These are phyloP conservation scores for Ibycter americanus DNA, from an alignment of 2,797 vertebrate genomes.

Conservation along the genomic window DNA sequence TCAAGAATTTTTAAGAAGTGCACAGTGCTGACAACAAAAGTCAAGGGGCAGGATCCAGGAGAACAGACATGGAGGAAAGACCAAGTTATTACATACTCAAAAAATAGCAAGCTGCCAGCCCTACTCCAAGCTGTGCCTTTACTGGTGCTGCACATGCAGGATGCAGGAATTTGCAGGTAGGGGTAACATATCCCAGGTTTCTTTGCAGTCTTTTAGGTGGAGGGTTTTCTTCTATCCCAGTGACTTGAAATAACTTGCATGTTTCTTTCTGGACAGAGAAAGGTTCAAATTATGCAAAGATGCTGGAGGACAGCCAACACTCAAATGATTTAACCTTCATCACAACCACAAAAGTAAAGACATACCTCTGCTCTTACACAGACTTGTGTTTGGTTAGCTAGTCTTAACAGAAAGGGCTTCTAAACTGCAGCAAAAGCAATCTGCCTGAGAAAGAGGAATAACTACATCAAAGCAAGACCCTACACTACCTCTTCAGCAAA, in stretches of 20 bases:
- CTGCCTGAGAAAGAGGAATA: background rate
- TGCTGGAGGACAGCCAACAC: background rate
- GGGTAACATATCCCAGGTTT: rapidly evolving
- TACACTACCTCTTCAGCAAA: rapidly evolving
- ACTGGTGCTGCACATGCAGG: rapidly evolving
- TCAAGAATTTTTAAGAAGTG: background rate
- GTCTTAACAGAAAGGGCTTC: background rate
- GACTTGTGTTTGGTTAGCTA: background rate
- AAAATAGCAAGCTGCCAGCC: background rate
- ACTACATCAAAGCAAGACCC: background rate
- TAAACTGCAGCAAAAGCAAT: rapidly evolving
- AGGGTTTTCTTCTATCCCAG: background rate
- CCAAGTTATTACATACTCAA: no score
- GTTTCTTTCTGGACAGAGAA: background rate
- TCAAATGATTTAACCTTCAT: background rate
- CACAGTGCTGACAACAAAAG: background rate
- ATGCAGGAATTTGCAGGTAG: rapidly evolving
- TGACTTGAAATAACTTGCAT: background rate
- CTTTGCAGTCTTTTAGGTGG: rapidly evolving
- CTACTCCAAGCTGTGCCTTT: rapidly evolving
- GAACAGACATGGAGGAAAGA: rapidly evolving
- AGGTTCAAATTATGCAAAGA: background rate
- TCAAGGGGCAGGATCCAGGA: background rate
- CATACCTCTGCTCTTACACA: background rate
- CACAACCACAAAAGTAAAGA: background rate